Evolutionary conservation across 2,113 vertebrate species (phyloP).

Genomic region (Urocynchramus pylzowi): DNA sequence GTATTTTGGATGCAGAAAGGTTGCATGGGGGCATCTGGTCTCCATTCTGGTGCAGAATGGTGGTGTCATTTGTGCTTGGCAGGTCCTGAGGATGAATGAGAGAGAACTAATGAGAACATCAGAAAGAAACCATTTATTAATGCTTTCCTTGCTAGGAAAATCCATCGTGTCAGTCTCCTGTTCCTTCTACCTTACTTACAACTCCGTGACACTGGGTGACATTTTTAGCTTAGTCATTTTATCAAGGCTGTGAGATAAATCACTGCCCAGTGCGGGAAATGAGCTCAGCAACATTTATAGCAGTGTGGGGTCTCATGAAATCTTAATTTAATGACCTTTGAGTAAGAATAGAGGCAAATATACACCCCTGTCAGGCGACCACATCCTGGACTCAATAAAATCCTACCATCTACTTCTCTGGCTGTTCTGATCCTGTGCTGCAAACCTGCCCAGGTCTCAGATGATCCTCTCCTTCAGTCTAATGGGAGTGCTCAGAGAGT

Average conservation of each 20-base stretch:
- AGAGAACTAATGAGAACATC: slow-evolving; percentile 1
- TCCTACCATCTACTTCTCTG: neutral
- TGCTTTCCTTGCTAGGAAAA: slow-evolving; percentile 11
- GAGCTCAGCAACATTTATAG: slow-evolving; percentile 45
- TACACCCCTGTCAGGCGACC: neutral
- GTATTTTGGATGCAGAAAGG: neutral
- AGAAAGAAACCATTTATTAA: slow-evolving; percentile 5
- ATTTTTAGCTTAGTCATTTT: slow-evolving; percentile 44
- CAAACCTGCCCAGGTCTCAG: neutral
- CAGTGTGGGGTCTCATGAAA: slow-evolving; percentile 42
- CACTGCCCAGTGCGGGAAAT: neutral
- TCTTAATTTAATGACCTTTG: slow-evolving; percentile 37
- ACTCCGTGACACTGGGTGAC: neutral
- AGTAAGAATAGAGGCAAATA: slow-evolving; percentile 33
- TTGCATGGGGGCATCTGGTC: neutral
- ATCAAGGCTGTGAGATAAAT: slow-evolving; percentile 30
- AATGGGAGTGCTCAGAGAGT: neutral
- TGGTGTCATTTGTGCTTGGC: neutral
- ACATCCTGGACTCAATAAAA: neutral
- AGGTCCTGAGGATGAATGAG: neutral
- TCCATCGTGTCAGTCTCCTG: neutral
- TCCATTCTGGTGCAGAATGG: neutral
- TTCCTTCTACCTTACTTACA: slow-evolving; percentile 6
- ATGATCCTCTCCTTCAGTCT: neutral
- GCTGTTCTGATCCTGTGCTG: neutral